Evolutionary conservation across 92 coral and sea anemone species (phyloP).

Genomic region (Plumapathes pennacea): DNA sequence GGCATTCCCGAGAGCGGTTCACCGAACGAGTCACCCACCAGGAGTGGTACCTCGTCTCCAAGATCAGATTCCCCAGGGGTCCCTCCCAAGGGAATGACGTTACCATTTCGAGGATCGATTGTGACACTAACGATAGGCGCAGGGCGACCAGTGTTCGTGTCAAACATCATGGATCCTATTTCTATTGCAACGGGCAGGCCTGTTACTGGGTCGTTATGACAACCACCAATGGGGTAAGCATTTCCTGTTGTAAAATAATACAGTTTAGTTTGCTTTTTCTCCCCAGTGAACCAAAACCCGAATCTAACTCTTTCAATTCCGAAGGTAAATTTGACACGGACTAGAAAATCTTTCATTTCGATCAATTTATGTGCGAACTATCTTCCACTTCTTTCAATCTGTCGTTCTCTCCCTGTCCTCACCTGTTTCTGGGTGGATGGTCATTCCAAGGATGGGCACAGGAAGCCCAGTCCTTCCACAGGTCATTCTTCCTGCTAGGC

Average conservation of each 20-base stretch:
- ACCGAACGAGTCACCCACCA: conserved; percentile 72
- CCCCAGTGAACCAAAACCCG: no score
- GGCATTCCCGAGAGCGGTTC: conserved; percentile 92
- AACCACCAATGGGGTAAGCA: conserved; percentile 96
- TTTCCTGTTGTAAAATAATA: conserved; percentile 47
- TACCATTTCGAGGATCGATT: conserved; percentile 83
- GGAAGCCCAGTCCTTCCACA: conserved; percentile 93
- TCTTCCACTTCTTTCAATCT: neutral
- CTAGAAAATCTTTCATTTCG: neutral
- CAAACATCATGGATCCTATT: conserved; percentile 98
- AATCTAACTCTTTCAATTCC: no score
- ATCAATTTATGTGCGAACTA: neutral
- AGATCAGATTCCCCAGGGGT: conserved; percentile 80
- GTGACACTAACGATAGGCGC: conserved; percentile 88
- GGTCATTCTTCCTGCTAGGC: conserved; percentile 70
- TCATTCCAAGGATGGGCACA: conserved; percentile 94
- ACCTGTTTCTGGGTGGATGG: conserved; percentile 98
- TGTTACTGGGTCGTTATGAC: conserved; percentile 93
- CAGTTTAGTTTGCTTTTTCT: no score
- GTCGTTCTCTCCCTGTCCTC: neutral
- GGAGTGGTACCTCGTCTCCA: conserved; percentile 92
- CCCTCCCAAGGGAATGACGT: conserved; percentile 94
- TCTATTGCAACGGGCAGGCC: conserved; percentile 98
- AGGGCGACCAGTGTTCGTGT: conserved; percentile 87
- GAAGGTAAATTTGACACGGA: no score